These are phyloP conservation scores for Sinosuthora webbiana DNA, from an alignment of 2,113 vertebrate species.

Conservation along the genomic window DNA sequence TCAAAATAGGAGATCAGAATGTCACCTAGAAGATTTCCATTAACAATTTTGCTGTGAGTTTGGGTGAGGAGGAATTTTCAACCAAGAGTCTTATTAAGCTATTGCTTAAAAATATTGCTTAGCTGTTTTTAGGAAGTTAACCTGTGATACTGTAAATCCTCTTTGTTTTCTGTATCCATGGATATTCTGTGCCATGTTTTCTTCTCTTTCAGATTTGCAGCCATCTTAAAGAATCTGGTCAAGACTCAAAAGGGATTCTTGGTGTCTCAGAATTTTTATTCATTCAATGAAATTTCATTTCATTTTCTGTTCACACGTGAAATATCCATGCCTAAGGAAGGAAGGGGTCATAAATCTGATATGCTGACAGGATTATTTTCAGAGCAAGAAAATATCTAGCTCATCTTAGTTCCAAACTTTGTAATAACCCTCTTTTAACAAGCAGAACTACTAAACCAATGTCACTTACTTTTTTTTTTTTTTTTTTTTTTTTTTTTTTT, in stretches of 20 bases:
- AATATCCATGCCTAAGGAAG: neutral
- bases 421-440: neutral
- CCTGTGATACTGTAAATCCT: neutral
- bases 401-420: neutral
- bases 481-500: neutral
- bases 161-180: neutral
- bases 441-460: neutral
- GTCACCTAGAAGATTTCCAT: neutral
- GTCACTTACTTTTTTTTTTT: neutral
- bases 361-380: neutral
- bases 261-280: neutral
- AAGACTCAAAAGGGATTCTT: neutral
- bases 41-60: neutral
- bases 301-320: neutral
- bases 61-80: neutral
- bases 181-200: neutral
- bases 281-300: neutral
- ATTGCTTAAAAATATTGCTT: neutral
- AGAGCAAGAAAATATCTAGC: neutral
- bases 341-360: neutral
- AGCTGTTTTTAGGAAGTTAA: neutral
- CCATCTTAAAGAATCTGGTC: neutral
- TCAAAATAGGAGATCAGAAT: neutral
- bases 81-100: neutral
- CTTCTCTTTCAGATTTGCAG: neutral